phyloP scores from a whole-genome alignment of 2,113 vertebrate genomes.

The Lota lota region DNA sequence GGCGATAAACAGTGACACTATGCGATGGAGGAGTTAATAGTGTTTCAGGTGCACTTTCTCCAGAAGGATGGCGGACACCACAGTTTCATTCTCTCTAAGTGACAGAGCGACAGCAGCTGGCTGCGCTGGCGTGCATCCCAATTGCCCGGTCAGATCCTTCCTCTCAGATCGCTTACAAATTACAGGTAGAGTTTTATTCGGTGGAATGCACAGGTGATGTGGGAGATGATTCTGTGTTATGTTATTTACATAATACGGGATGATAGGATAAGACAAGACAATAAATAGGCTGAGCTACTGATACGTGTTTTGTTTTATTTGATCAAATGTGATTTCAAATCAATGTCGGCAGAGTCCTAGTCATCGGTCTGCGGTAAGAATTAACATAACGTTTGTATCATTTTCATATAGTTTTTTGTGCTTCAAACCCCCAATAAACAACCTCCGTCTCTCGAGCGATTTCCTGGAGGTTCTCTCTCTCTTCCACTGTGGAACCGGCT shows the following conservation, averaged over 20 bases:
- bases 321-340: constrained; percentile 27
- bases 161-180: no score
- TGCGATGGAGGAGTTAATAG: constrained; percentile 67
- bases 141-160: constrained; percentile 40
- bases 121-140: constrained; percentile 43
- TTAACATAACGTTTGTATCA: constrained; percentile 17
- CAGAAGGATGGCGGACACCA: constrained; percentile 39
- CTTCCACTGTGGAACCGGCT: no score
- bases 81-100: constrained; percentile 58
- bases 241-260: not conserved
- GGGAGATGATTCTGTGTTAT: constrained; percentile 20
- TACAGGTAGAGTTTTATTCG: constrained; percentile 22
- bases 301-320: not conserved
- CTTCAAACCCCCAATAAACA: no score
- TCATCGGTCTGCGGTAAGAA: constrained; percentile 18
- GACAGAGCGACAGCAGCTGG: constrained; percentile 37
- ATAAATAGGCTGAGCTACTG: no score
- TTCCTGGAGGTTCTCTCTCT: no score
- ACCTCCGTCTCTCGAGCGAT: no score
- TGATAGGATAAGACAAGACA: constrained; percentile 15
- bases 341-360: constrained; percentile 21
- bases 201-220: constrained; percentile 20
- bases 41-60: constrained; percentile 65
- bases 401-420: not conserved
- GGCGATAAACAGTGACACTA: constrained; percentile 69